Evolutionary conservation across 2,113 vertebrate genomes (phyloP).

Genomic region (Uria aalge): DNA sequence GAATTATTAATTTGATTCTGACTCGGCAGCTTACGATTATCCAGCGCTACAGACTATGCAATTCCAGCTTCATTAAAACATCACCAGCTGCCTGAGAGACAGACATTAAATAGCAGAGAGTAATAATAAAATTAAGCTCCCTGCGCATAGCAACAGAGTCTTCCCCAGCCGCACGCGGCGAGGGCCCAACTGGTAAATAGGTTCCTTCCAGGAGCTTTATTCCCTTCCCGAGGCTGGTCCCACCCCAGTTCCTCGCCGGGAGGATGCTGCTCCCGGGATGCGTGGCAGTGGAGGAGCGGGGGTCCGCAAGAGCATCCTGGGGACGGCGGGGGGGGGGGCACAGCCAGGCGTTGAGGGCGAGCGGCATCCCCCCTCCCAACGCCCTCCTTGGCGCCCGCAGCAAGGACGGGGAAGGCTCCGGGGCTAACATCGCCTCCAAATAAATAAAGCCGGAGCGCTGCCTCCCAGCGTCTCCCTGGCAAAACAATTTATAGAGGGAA

Average conservation of each 20-base stretch:
- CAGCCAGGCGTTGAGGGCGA: accelerated
- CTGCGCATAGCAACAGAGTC: conserved; percentile 74
- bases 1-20: conserved; percentile 99
- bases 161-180: conserved; percentile 32
- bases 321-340: neutral
- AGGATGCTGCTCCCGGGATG: neutral
- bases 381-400: neutral
- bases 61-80: conserved; percentile 96
- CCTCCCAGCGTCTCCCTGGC: conserved; percentile 56
- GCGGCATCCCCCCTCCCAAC: neutral
- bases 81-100: conserved; percentile 91
- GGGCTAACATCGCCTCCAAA: conserved; percentile 28
- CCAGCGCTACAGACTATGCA: conserved; percentile 85
- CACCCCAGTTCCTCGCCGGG: accelerated
- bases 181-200: conserved; percentile 51
- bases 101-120: conserved; percentile 85
- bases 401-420: neutral
- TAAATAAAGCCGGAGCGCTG: conserved; percentile 59
- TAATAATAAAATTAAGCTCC: conserved; percentile 88
- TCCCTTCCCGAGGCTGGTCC: neutral
- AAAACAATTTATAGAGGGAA: conserved; percentile 75
- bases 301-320: neutral
- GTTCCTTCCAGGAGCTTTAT: conserved; percentile 24
- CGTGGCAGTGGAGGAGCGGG: accelerated
- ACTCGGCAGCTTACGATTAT: conserved; percentile 98